phyloP scores from a whole-genome alignment of 2,113 vertebrate genomes.

The Mesembrinibis cayennensis region DNA sequence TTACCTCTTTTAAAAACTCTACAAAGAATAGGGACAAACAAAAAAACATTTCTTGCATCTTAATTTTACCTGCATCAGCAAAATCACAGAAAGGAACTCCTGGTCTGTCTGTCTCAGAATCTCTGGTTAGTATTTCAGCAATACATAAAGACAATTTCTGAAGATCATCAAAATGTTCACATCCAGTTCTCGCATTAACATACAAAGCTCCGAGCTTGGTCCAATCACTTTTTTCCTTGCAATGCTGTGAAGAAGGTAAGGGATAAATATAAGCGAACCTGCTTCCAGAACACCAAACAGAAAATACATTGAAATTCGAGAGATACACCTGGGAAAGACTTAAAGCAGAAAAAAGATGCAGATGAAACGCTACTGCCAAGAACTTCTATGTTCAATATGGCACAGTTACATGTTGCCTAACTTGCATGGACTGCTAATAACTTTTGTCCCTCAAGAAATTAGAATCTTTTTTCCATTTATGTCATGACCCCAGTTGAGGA shows the following conservation, averaged over 20 bases:
- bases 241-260: conserved; percentile 74
- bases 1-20: background rate
- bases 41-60: background rate
- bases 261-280: background rate
- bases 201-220: conserved; percentile 81
- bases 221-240: conserved; percentile 86
- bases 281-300: background rate
- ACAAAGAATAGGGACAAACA: background rate
- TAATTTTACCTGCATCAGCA: conserved; percentile 82
- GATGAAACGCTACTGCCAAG: background rate
- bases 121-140: conserved; percentile 77
- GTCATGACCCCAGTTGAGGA: background rate
- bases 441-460: background rate
- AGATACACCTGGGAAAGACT: background rate
- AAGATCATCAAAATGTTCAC: conserved; percentile 76
- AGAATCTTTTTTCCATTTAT: background rate
- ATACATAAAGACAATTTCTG: conserved; percentile 79
- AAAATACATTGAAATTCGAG: background rate
- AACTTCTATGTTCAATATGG: background rate
- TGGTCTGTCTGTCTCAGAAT: conserved; percentile 74
- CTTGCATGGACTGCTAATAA: background rate
- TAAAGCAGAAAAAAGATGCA: background rate
- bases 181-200: conserved; percentile 70
- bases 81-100: conserved; percentile 86
- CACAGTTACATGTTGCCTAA: background rate